Conservation (phyloP, 1,140 invertebrate genomes). For the Samia ricini region DNA sequence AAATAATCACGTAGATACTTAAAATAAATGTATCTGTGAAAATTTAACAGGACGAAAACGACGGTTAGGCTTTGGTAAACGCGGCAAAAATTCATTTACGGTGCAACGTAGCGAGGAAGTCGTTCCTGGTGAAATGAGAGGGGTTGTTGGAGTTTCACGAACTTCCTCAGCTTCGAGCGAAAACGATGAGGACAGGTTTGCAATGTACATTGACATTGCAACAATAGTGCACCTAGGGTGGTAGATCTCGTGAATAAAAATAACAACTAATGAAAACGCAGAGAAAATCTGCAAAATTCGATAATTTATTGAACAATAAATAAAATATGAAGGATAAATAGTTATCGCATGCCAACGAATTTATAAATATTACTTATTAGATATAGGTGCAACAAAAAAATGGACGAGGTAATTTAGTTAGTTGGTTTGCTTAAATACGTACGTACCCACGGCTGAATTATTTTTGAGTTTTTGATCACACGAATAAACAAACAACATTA, state of each 20-base stretch:
- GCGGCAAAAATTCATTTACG: constrained; percentile 95
- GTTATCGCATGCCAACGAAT: background rate
- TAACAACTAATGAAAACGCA: background rate
- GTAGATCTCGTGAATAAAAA: constrained; percentile 36
- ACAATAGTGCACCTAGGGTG: constrained; percentile 65
- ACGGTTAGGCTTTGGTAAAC: constrained; percentile 96
- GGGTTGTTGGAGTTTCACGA: constrained; percentile 84
- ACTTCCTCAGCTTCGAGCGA: constrained; percentile 95
- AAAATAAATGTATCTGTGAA: background rate
- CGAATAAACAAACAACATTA: background rate
- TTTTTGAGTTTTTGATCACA: background rate
- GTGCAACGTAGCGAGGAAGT: constrained; percentile 97
- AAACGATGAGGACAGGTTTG: constrained; percentile 83
- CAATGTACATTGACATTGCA: constrained; percentile 57
- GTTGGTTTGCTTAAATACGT: background rate
- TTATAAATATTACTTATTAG: background rate
- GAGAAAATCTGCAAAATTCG: background rate
- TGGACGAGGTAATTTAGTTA: background rate
- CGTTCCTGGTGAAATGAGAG: constrained; percentile 89
- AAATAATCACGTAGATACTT: background rate
- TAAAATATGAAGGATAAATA: background rate
- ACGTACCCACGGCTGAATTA: no score
- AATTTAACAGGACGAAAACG: constrained; percentile 89
- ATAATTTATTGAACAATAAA: background rate
- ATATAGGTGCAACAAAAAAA: background rate